These are phyloP conservation scores for Polydrusus cervinus DNA, from an alignment of 2,888 invertebrate genomes.

Conservation along the genomic window DNA sequence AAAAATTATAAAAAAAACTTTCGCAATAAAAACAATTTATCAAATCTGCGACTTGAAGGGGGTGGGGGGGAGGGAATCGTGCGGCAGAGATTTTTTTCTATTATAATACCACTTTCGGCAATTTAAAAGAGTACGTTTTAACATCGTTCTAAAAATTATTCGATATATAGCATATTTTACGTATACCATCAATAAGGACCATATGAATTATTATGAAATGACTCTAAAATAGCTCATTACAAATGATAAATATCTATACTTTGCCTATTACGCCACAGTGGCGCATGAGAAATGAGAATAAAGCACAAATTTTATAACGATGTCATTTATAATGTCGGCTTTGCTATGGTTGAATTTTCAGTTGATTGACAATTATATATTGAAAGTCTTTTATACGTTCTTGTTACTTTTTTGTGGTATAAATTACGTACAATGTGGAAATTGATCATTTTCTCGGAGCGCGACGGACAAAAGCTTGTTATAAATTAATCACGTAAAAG, in stretches of 20 bases:
- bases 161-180: slow-evolving; percentile 11
- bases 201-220: slow-evolving; percentile 44
- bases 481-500: too few species aligned
- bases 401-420: slow-evolving; percentile 14
- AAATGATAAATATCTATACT: slow-evolving; percentile 45
- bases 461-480: neutral
- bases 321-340: slow-evolving; percentile 47
- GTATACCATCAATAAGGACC: slow-evolving; percentile 35
- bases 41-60: too few species aligned
- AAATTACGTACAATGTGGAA: slow-evolving; percentile 5
- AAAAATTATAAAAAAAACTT: too few species aligned
- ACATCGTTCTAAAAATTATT: slow-evolving; percentile 17
- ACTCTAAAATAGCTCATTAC: slow-evolving; percentile 50
- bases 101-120: too few species aligned
- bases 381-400: slow-evolving; percentile 5
- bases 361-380: slow-evolving; percentile 47
- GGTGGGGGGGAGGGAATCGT: too few species aligned
- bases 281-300: slow-evolving; percentile 46
- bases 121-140: too few species aligned
- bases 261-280: slow-evolving; percentile 25
- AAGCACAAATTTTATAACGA: slow-evolving; percentile 47
- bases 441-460: neutral
- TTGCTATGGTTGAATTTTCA: slow-evolving; percentile 43
- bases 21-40: too few species aligned
- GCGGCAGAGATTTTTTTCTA: too few species aligned